Evolutionary conservation across 1,140 invertebrate species (phyloP).

Genomic region (Microplitis mediator): DNA sequence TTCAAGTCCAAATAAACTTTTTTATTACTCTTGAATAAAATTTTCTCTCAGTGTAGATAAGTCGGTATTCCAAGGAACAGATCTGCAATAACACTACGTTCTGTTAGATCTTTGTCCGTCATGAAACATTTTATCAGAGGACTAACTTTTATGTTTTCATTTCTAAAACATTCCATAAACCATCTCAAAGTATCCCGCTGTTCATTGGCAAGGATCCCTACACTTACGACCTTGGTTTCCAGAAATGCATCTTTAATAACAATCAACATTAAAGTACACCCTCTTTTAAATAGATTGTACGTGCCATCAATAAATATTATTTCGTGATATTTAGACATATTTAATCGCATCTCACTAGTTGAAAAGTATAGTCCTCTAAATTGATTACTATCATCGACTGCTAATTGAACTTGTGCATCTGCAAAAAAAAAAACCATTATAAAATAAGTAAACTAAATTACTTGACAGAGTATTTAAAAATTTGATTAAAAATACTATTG

Average conservation of each 20-base stretch:
- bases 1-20: too few relatives aligned
- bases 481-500: too few relatives aligned
- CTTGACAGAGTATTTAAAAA: too few relatives aligned
- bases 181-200: background rate
- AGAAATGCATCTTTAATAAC: background rate
- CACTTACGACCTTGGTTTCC: background rate
- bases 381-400: background rate
- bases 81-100: slow-evolving; percentile 11
- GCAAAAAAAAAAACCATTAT: too few relatives aligned
- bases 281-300: slow-evolving; percentile 8
- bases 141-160: background rate
- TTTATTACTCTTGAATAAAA: too few relatives aligned
- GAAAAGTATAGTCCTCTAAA: slow-evolving; percentile 11
- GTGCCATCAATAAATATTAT: slow-evolving; percentile 16
- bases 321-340: background rate
- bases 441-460: too few relatives aligned
- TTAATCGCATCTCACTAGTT: slow-evolving; percentile 10
- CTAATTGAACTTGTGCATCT: too few relatives aligned
- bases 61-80: background rate
- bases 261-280: background rate
- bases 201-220: slow-evolving; percentile 4
- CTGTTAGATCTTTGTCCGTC: slow-evolving; percentile 9
- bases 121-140: background rate
- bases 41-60: too few relatives aligned
- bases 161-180: slow-evolving; percentile 14